Base-by-base conservation (phyloP, 2,888 invertebrate genomes). In the Pammene aurita region DNA sequence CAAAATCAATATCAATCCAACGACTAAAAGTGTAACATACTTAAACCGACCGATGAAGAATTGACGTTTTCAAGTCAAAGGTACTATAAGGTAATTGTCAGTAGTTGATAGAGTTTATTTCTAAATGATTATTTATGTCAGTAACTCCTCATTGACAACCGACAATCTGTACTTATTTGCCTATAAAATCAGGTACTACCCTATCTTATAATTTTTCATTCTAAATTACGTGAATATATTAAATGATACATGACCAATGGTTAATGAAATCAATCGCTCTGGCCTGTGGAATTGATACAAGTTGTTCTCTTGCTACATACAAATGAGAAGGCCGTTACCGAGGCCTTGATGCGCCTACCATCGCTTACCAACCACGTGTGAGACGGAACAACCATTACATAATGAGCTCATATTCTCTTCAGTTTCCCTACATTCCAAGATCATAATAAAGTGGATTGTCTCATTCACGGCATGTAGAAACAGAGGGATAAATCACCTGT, bases 401-500 rank as follows among this genome's bases (percentile, higher is more conserved):
- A 54, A 7, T 6, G n/a, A 0, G 4, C 7, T 34, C 7, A 18
- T 7, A 7, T 34, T 9, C n/a, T n/a, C 6, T 13, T 11, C 50
- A 26, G 11, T 18, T 18, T 18, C 11, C 7, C 18, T 16, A 11
- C 11, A 26, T 13, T 18, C 26, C 13, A 6, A 26, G 50, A 5
- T 13, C 50, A 1, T 5, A 5, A 14, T 11, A 13, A 5, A 18
- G 5, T 50, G 50, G 50, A 18, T 50, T 18, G 2, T 50, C 9
- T 1, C 18, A 14, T 35, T 2, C 38, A 10, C 5, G 34, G 18
- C 34, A 10, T 10, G n/a, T 18, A 54, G 7, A 34, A 54, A 54
- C 13, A 34, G 34, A 26, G 14, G 61, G 48, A 67, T 63, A 63
- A 63, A 67, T 67, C 56, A 67, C 67, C 67, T 67, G 67, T 67